Base-by-base conservation (phyloP, 2,888 invertebrate species). In the Hirtodrosophila confusa region DNA sequence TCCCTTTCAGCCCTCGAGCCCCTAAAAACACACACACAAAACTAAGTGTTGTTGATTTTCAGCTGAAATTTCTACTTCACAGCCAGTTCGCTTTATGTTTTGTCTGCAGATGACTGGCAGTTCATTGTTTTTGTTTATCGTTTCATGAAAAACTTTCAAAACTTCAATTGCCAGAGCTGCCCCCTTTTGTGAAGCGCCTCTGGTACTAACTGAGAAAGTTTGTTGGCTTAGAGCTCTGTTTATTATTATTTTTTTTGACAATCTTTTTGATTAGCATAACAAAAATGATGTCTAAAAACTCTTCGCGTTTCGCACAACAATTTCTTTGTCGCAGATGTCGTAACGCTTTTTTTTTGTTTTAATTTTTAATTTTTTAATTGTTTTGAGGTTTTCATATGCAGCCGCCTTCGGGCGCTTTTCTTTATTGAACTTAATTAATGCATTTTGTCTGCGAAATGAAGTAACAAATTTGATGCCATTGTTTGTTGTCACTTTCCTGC, bases 71-170 rank as follows among this genome's bases (percentile, higher is more conserved):
- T 68, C 51, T 58, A 73, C 62, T 73, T 73, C 47, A 11, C 41
- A 58, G 35, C 3, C 10, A 27, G 41, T 55, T 41, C 31, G 48
- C 36, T 40, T 63, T 54, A 40, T 71, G 61, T 66, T 56, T 53
- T 64, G 69, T 57, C 40, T 45, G 57, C 47, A 44, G 80, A 50
- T 82, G 75, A 75, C 74, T 73, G 74, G 63, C 56, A 44, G 64
- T 53, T 62, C 74, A 60, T 83, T 83, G 86, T 84, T 77, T 65
- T 70, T 86, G 84, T 86, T 79, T 83, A 80, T 82, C 62, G 67
- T 68, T 67, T 78, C 67, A 82, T 58, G 65, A 75, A 78, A 78
- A 72, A 79, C 86, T 80, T 86, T 86, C 86, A 86, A 82, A 84
- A 69, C 64, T 45, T 45, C 63, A 54, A 49, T 60, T 56, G 67